These are phyloP conservation scores for Callocephalon fimbriatum DNA, from an alignment of 2,113 vertebrate genomes.

Conservation along the genomic window DNA sequence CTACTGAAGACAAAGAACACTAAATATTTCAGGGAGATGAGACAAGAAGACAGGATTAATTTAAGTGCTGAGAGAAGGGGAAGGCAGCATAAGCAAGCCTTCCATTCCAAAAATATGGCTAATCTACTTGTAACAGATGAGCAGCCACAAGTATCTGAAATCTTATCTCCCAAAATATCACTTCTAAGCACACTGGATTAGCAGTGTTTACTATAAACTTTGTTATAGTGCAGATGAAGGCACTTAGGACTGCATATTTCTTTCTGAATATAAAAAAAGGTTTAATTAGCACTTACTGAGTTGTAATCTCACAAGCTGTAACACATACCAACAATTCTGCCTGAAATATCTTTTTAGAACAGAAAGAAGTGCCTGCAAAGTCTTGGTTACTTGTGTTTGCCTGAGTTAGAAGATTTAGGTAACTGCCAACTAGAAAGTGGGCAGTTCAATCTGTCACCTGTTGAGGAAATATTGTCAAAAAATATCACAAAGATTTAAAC, in stretches of 20 bases:
- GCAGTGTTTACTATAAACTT: constrained; percentile 39
- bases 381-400: not conserved
- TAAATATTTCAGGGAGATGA: not conserved
- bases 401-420: not conserved
- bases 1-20: not conserved
- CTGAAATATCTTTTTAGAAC: constrained; percentile 19
- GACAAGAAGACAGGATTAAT: constrained; percentile 1
- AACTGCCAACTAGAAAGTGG: not conserved
- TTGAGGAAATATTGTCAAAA: not conserved
- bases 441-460: not conserved
- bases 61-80: not conserved
- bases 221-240: constrained; percentile 5
- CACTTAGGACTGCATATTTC: constrained; percentile 1
- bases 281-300: constrained; percentile 39
- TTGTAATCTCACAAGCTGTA: constrained; percentile 1
- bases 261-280: constrained; percentile 31
- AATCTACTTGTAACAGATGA: not conserved
- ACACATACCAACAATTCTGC: not conserved
- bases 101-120: constrained; percentile 34
- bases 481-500: not conserved
- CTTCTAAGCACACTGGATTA: constrained; percentile 46
- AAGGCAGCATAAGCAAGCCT: not conserved
- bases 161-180: constrained; percentile 47
- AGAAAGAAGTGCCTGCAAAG: not conserved
- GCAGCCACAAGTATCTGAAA: not conserved